Conservation (phyloP, 1,140 invertebrate species). For the Oryzaephilus surinamensis region DNA sequence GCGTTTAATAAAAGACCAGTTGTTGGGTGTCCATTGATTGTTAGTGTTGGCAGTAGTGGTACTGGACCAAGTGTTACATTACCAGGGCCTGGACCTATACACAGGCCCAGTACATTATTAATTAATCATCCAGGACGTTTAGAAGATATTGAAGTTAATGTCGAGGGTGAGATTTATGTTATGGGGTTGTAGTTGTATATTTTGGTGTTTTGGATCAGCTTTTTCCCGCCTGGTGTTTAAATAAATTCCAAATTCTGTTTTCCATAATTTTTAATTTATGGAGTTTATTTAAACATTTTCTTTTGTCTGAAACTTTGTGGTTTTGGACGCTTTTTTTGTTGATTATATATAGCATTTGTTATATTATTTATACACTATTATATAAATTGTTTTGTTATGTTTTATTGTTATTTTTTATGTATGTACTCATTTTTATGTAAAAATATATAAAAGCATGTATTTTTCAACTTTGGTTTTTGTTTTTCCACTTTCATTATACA, state of each 20-base stretch:
- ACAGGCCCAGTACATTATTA: constrained; percentile 50
- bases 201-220: too few relatives aligned
- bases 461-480: constrained; percentile 21
- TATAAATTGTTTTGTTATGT: too few relatives aligned
- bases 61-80: constrained; percentile 60
- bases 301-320: too few relatives aligned
- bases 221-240: too few relatives aligned
- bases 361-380: too few relatives aligned
- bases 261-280: too few relatives aligned
- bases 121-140: constrained; percentile 67
- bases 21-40: constrained; percentile 70
- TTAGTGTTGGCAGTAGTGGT: constrained; percentile 59
- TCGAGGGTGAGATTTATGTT: constrained; percentile 73
- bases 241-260: too few relatives aligned
- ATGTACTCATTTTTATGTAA: constrained; percentile 19
- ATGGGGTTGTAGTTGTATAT: too few relatives aligned
- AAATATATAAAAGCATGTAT: constrained; percentile 25
- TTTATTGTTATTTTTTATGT: constrained; percentile 10
- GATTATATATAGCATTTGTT: constrained; percentile 4
- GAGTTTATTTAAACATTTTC: too few relatives aligned
- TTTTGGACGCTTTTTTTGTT: constrained; percentile 5
- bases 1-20: constrained; percentile 86
- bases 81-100: constrained; percentile 52
- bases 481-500: constrained; percentile 15
- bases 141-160: constrained; percentile 87